Base-by-base conservation (phyloP, 2,888 invertebrate species). In the Zaprionus obscuricornis region DNA sequence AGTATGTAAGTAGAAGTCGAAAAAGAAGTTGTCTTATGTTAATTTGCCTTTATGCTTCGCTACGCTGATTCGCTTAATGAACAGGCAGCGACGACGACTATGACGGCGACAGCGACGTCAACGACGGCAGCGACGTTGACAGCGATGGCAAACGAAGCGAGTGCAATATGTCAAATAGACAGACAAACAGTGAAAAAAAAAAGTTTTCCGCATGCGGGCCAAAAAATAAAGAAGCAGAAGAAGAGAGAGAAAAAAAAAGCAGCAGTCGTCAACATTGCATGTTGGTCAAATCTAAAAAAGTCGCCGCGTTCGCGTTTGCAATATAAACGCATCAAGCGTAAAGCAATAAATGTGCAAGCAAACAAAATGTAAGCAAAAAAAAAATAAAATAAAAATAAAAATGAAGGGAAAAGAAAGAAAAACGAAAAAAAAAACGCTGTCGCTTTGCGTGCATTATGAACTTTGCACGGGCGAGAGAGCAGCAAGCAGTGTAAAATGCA, bases 21-120 rank as follows among this genome's bases (percentile, higher is more conserved):
- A 74, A 66, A 83, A 78, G 74, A 78, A 79, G 78, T 84, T 81
- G 84, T 70, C 74, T 84, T 81, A 81, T 85, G 81, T 78, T 81
- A 85, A 81, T 81, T 85, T 75, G 67, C 62, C 63, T 82, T 78
- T 82, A 73, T 81, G 85, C 75, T 81, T 85, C 82, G 81, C 85
- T 84, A 82, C 66, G 75, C 68, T 82, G 85, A 85, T 68, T 85
- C 83, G 83, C 82, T 78, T 81, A 85, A 81, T 81, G 85, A 85
- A 78, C 85, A 75, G 60, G 20, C 55, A 16, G 57, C 46, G 33
- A 13, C 40, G 27, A 37, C 27, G 45, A 39, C 33, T n/a, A n/a
- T n/a, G 16, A 33, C 55, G 18, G 31, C 36, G 7, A 13, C 40
- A 27, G 18, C 16, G 14, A 16, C 29, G 33, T 39, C 55, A 27